phyloP scores from a whole-genome alignment of 2,797 vertebrate species.

The Semaprochilodus insignis region DNA sequence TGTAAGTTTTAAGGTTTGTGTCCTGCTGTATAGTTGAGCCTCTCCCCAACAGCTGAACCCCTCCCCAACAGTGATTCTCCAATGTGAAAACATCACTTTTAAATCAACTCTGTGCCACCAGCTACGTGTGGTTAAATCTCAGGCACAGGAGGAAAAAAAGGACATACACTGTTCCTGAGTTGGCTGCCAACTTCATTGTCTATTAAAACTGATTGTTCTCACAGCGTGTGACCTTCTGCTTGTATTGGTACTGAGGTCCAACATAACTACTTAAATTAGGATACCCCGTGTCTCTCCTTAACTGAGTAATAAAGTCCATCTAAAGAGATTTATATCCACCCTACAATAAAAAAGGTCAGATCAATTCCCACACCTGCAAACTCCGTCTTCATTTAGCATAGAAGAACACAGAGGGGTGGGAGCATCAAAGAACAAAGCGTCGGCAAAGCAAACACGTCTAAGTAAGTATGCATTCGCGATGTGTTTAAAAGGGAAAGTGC shows the following conservation, averaged over 20 bases:
- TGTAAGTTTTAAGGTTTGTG: neutral
- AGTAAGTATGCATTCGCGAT: conserved; percentile 67
- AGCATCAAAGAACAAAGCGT: conserved; percentile 49
- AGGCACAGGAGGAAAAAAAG: conserved; percentile 19
- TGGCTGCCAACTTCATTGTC: conserved; percentile 39
- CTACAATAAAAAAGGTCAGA: conserved; percentile 75
- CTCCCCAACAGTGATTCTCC: conserved; percentile 25
- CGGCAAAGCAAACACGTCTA: conserved; percentile 63
- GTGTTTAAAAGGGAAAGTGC: conserved; percentile 66
- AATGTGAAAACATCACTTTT: conserved; percentile 30
- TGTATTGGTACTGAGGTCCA: conserved; percentile 66
- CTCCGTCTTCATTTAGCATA: conserved; percentile 76
- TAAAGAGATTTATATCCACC: conserved; percentile 74
- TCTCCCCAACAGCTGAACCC: neutral
- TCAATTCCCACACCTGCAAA: conserved; percentile 69
- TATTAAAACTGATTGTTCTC: conserved; percentile 59
- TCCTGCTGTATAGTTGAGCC: conserved; percentile 12
- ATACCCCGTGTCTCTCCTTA: conserved; percentile 63
- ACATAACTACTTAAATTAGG: conserved; percentile 70
- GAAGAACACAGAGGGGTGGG: neutral
- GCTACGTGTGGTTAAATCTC: conserved; percentile 47
- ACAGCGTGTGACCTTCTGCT: conserved; percentile 62
- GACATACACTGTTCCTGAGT: conserved; percentile 27
- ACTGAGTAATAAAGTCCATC: conserved; percentile 72
- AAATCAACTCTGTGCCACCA: conserved; percentile 44